Evolutionary conservation across 2,888 invertebrate genomes (phyloP).

Genomic region (Aethes cnicana): DNA sequence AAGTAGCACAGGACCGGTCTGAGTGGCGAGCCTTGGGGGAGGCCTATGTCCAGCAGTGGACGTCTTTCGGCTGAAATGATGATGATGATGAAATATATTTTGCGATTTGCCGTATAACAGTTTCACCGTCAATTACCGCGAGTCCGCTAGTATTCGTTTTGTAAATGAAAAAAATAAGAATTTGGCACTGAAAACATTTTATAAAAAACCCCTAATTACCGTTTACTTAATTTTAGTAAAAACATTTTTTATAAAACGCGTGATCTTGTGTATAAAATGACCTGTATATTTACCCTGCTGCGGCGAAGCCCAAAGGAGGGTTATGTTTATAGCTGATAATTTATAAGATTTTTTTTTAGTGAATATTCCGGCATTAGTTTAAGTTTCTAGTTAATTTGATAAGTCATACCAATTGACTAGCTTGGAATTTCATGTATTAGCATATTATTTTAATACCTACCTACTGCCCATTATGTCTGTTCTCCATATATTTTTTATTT

Average conservation of each 20-base stretch:
- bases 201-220: neutral
- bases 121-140: too few relatives aligned
- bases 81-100: too few relatives aligned
- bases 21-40: too few relatives aligned
- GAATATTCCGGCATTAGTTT: constrained; percentile 40
- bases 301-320: constrained; percentile 39
- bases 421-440: constrained; percentile 49
- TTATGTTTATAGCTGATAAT: constrained; percentile 23
- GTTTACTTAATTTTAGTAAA: neutral
- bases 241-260: constrained; percentile 45
- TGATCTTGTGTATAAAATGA: constrained; percentile 60
- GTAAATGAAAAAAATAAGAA: too few relatives aligned
- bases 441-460: constrained; percentile 50
- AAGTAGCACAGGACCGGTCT: too few relatives aligned
- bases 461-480: constrained; percentile 69
- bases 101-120: too few relatives aligned
- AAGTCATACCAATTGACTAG: constrained; percentile 55
- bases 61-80: too few relatives aligned
- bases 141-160: too few relatives aligned
- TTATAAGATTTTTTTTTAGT: constrained; percentile 25
- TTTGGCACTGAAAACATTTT: too few relatives aligned
- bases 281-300: constrained; percentile 70
- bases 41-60: too few relatives aligned
- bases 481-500: constrained; percentile 66
- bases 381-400: constrained; percentile 44